Evolutionary conservation across 2,888 invertebrate species (phyloP), one percentile per base, ranked within the genome.

Genomic region (Vandiemenella viatica): DNA sequence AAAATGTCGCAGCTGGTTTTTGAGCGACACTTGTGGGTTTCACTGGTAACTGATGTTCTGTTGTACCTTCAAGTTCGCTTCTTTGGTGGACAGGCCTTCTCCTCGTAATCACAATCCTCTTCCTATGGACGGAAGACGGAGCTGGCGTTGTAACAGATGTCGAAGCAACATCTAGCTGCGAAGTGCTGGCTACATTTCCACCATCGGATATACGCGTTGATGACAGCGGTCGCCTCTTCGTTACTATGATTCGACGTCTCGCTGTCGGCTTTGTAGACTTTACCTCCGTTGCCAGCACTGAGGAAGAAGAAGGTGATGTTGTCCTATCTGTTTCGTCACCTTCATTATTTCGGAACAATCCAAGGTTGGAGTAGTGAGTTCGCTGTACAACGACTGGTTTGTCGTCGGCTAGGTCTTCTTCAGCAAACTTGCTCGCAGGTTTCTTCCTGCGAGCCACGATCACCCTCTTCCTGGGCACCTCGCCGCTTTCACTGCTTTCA

Each of bases 181-280:
- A n/a, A n/a, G n/a, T n/a, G n/a, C n/a, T n/a, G n/a, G n/a, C n/a
- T n/a, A n/a, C n/a, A n/a, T n/a, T n/a, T n/a, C n/a, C n/a, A n/a
- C n/a, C n/a, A n/a, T n/a, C n/a, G n/a, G n/a, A n/a, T n/a, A n/a
- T n/a, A n/a, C n/a, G 32, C 7, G 32, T 18, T 17, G 20, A 15
- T 7, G 26, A 21, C 19, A 49, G 13, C 5, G 65, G 62, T 43
- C 66, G 60, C 22, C 69, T 62, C 50, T 68, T 60, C 58, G 69
- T 70, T 53, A 69, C 69, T 20, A 68, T 61, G 50, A 68, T 62
- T 55, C 61, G 58, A 51, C 65, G 60, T 55, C 61, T 58, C 55
- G 54, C 58, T 48, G 56, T 51, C 49, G 59, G n/a, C n/a, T n/a
- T n/a, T n/a, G n/a, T n/a, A n/a, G n/a, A n/a, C n/a, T n/a, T n/a